A percentile compares a stretch with the other conserved stretches of the same genome.
phyloP scores from a whole-genome alignment of 1,140 invertebrate genomes.

The Samia ricini region DNA sequence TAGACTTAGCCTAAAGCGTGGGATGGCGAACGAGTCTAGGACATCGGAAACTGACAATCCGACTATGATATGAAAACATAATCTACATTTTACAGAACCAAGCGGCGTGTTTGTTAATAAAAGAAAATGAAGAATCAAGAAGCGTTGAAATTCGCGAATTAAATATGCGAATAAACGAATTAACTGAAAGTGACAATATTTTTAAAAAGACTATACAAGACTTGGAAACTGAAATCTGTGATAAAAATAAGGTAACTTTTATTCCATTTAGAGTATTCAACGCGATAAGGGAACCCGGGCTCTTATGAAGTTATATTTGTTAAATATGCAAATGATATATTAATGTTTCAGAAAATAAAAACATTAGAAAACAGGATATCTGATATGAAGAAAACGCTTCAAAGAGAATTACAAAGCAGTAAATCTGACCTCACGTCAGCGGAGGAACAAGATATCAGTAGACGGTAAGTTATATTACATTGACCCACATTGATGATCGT shows the following conservation, averaged over 20 bases:
- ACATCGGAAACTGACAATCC: too few relatives aligned
- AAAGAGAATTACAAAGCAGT: constrained; percentile 86
- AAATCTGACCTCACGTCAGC: constrained; percentile 69
- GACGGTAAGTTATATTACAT: constrained; percentile 43
- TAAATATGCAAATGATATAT: neutral
- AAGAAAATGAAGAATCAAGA: constrained; percentile 77
- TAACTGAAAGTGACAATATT: constrained; percentile 78
- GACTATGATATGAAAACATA: too few relatives aligned
- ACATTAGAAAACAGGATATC: constrained; percentile 90
- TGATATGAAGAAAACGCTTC: constrained; percentile 94
- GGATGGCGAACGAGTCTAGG: too few relatives aligned
- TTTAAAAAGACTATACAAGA: constrained; percentile 81
- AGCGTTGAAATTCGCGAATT: constrained; percentile 67
- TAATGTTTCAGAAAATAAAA: constrained; percentile 86
- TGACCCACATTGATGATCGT: too few relatives aligned
- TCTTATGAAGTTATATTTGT: too few relatives aligned
- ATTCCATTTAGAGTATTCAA: too few relatives aligned
- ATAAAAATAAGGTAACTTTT: constrained; percentile 85
- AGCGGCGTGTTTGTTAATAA: constrained; percentile 69
- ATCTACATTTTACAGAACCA: constrained; percentile 52
- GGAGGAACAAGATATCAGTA: constrained; percentile 87
- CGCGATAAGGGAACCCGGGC: too few relatives aligned
- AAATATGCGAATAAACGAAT: constrained; percentile 67
- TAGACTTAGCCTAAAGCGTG: too few relatives aligned
- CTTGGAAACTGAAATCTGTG: constrained; percentile 86